Evolutionary conservation across 2,888 invertebrate species (phyloP).

Genomic region (Ophion slaviceki): DNA sequence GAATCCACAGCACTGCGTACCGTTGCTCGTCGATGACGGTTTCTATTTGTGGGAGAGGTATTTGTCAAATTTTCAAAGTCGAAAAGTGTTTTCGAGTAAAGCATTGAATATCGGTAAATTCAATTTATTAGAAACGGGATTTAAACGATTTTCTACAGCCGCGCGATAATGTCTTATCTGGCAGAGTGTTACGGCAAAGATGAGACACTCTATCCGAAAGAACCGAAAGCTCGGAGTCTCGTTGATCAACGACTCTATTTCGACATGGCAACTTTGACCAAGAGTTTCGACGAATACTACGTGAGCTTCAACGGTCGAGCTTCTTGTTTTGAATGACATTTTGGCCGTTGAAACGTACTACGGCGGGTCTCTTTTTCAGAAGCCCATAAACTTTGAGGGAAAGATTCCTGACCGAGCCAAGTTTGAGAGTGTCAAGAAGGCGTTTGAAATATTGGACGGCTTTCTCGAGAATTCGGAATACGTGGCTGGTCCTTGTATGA

Average conservation of each 20-base stretch:
- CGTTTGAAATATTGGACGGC: constrained; percentile 87
- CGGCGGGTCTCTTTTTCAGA: not conserved
- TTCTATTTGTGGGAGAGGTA: constrained; percentile 89
- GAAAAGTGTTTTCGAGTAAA: not conserved
- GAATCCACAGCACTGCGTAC: constrained; percentile 90
- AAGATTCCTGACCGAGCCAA: constrained; percentile 86
- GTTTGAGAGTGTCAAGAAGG: constrained; percentile 88
- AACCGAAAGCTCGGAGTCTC: constrained; percentile 89
- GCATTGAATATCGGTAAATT: not conserved
- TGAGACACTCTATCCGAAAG: constrained; percentile 89
- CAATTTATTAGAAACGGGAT: not conserved
- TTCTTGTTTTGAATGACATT: not conserved
- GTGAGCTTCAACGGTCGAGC: constrained; percentile 24
- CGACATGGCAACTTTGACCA: constrained; percentile 83
- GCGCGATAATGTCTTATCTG: constrained; percentile 88
- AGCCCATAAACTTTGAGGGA: constrained; percentile 83
- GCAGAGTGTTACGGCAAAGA: constrained; percentile 89
- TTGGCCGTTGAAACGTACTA: too few species aligned
- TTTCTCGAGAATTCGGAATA: constrained; percentile 88
- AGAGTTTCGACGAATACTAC: constrained; percentile 20
- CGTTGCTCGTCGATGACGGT: constrained; percentile 89
- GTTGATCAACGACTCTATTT: constrained; percentile 92
- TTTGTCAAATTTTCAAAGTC: constrained; percentile 51
- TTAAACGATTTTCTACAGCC: constrained; percentile 83
- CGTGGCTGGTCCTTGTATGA: constrained; percentile 88